Evolutionary conservation across 2,797 vertebrate genomes (phyloP).

Genomic region (Thunnus albacares): DNA sequence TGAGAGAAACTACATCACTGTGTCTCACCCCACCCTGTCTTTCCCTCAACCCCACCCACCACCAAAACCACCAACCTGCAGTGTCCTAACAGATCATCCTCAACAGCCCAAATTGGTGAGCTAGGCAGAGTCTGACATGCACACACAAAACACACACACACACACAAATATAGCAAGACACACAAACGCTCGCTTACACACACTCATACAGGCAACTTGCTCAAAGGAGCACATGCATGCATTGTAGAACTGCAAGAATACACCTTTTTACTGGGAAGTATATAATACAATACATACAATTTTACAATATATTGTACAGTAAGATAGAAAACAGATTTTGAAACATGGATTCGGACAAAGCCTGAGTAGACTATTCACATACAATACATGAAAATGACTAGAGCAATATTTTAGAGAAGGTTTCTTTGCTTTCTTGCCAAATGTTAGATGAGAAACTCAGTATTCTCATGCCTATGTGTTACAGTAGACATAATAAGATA

Average conservation of each 20-base stretch:
- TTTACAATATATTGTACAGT: not conserved
- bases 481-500: no score
- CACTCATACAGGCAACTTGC: not conserved
- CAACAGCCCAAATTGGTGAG: conserved; percentile 53
- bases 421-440: no score
- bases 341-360: not conserved
- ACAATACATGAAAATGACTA: not conserved
- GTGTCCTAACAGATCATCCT: conserved; percentile 59
- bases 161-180: conserved; percentile 2
- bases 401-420: no score
- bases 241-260: not conserved
- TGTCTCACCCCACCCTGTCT: conserved; percentile 20
- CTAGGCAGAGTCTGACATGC: conserved; percentile 59
- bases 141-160: conserved; percentile 29
- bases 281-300: not conserved
- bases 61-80: conserved; percentile 52
- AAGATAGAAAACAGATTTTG: not conserved
- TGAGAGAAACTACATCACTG: conserved; percentile 50
- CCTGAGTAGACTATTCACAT: not conserved
- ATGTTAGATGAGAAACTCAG: no score
- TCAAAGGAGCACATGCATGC: conserved; percentile 4
- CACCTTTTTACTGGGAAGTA: not conserved
- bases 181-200: not conserved
- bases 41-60: conserved; percentile 10
- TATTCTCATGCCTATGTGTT: no score